A percentile compares a stretch with the other conserved stretches of the same genome.
These are phyloP conservation scores for Pelmatolapia mariae DNA, from an alignment of 2,113 vertebrate species.

Conservation along the genomic window DNA sequence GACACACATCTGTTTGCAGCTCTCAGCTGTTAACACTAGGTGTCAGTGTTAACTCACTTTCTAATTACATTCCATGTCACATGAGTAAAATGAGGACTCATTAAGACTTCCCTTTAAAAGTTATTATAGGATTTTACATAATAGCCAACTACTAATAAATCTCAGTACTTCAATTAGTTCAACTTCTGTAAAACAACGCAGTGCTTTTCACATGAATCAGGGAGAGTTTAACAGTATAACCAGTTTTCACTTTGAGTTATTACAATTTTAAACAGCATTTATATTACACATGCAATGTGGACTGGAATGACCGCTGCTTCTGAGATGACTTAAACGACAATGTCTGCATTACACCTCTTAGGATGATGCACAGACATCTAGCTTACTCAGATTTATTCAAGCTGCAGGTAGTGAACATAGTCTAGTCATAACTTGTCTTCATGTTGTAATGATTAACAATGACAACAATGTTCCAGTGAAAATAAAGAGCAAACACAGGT, in stretches of 20 bases:
- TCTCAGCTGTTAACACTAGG: constrained; percentile 23
- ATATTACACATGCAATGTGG: not conserved
- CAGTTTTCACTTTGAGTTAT: not conserved
- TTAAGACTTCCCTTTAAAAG: not conserved
- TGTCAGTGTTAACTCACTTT: constrained; percentile 14
- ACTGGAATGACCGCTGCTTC: not conserved
- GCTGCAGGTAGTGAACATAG: not conserved
- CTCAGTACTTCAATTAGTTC: not conserved
- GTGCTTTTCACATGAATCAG: not conserved
- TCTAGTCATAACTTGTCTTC: not conserved
- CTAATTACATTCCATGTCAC: not conserved
- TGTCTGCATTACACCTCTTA: not conserved
- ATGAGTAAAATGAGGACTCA: not conserved
- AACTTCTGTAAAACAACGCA: not conserved
- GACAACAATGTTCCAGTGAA: not conserved
- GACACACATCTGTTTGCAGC: not conserved
- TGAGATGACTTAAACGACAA: not conserved
- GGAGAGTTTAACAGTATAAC: not conserved
- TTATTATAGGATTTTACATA: not conserved
- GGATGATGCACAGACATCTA: not conserved
- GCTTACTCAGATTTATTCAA: not conserved
- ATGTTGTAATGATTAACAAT: not conserved
- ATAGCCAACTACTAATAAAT: not conserved
- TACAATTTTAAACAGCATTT: not conserved
- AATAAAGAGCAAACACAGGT: not conserved